Conservation (phyloP, 2,113 vertebrate species). For the Hepsetus odoe region DNA sequence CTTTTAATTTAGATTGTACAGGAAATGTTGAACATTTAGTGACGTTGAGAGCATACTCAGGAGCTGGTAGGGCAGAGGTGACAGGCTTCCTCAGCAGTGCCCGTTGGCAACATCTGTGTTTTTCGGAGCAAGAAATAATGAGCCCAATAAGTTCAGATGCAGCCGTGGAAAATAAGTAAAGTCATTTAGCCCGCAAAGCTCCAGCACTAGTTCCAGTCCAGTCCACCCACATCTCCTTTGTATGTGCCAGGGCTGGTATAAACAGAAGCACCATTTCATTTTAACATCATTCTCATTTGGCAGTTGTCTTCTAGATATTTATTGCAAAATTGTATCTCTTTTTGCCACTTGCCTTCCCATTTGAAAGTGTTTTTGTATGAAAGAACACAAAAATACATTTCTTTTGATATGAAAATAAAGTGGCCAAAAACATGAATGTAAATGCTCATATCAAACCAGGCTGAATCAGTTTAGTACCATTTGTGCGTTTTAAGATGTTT, state of each 20-base stretch:
- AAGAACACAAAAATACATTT: not conserved
- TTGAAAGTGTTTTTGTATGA: not conserved
- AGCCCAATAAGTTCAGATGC: not conserved
- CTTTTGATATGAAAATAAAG: too few species aligned
- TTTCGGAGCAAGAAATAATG: slow-evolving; percentile 7
- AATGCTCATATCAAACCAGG: too few species aligned
- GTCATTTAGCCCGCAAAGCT: not conserved
- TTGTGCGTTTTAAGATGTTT: too few species aligned
- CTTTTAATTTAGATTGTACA: not conserved
- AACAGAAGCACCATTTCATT: not conserved
- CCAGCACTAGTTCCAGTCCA: not conserved
- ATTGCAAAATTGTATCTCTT: not conserved
- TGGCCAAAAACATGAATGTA: too few species aligned
- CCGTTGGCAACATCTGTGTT: not conserved
- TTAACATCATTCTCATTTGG: not conserved
- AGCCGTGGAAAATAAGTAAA: not conserved
- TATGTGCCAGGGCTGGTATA: not conserved
- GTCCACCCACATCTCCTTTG: not conserved
- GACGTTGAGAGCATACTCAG: not conserved
- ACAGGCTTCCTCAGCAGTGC: not conserved
- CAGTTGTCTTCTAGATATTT: not conserved
- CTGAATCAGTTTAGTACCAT: too few species aligned
- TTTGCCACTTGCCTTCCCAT: not conserved
- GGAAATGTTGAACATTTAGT: not conserved
- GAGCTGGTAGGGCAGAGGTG: not conserved